Percentiles rank a stretch among this genome's conserved stretches.
Conservation (phyloP, 1,140 invertebrate genomes). For the Saccostrea cuccullata region DNA sequence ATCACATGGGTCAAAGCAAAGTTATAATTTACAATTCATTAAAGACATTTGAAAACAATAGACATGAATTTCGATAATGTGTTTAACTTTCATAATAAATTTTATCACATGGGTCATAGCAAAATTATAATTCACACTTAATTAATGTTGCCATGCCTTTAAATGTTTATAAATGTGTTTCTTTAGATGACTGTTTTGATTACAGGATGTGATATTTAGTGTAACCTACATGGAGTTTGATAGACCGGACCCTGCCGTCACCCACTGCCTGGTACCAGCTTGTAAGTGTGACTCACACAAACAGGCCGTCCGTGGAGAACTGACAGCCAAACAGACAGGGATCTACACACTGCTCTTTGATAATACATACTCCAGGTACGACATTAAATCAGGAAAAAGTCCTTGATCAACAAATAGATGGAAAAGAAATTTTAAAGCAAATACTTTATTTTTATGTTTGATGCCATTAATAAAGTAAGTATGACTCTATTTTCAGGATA, state of each 20-base stretch:
- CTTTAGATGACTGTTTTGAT: not conserved
- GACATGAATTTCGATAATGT: too few species aligned
- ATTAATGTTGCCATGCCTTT: too few species aligned
- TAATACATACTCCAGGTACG: constrained; percentile 77
- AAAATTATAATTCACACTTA: too few species aligned
- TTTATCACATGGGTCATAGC: too few species aligned
- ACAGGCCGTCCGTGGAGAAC: constrained; percentile 71
- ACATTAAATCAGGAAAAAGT: not conserved
- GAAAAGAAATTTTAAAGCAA: too few species aligned
- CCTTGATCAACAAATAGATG: too few species aligned
- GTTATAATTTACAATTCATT: too few species aligned
- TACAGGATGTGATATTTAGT: constrained; percentile 75
- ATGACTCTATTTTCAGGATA: constrained; percentile 55
- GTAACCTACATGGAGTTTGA: constrained; percentile 66
- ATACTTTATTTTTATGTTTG: too few species aligned
- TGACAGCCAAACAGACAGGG: constrained; percentile 72
- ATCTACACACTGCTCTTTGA: constrained; percentile 77
- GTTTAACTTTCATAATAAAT: too few species aligned
- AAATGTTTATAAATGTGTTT: too few species aligned
- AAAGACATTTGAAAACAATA: too few species aligned
- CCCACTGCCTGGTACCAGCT: constrained; percentile 67
- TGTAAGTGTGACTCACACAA: constrained; percentile 76
- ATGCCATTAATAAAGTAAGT: not conserved
- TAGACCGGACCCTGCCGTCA: constrained; percentile 47
- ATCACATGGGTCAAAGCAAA: too few species aligned